Evolutionary conservation across 2,888 invertebrate genomes (phyloP).

Genomic region (Macaria liturata): DNA sequence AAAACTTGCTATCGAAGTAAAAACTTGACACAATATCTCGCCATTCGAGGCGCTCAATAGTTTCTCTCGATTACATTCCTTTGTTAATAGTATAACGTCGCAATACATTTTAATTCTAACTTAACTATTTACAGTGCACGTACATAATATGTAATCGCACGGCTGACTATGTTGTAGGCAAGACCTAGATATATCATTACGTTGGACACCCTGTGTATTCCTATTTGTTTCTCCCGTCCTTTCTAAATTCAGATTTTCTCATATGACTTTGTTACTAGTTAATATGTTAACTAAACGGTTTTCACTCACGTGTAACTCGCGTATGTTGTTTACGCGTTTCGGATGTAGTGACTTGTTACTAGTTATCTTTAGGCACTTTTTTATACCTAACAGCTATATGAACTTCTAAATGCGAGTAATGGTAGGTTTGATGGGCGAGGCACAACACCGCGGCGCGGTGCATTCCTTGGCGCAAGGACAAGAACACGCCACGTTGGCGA

Average conservation of each 20-base stretch:
- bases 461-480: constrained; percentile 77
- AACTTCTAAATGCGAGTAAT: constrained; percentile 58
- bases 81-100: constrained; percentile 5
- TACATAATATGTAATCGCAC: constrained; percentile 2
- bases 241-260: too few species aligned
- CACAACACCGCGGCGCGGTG: constrained; percentile 68
- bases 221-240: too few species aligned
- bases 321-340: too few species aligned
- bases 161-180: constrained; percentile 8
- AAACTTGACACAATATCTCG: constrained; percentile 10
- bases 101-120: constrained; percentile 11
- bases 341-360: too few species aligned
- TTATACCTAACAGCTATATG: too few species aligned
- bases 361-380: too few species aligned
- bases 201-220: constrained; percentile 7
- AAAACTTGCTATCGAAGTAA: constrained; percentile 1
- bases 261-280: too few species aligned
- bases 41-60: neutral
- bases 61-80: neutral
- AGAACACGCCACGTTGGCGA: constrained; percentile 63
- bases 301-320: too few species aligned
- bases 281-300: too few species aligned
- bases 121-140: constrained; percentile 12
- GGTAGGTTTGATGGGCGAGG: constrained; percentile 53
- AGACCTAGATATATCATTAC: constrained; percentile 1